phyloP scores from a whole-genome alignment of 2,797 vertebrate species.

The Dromococcyx pavoninus region DNA sequence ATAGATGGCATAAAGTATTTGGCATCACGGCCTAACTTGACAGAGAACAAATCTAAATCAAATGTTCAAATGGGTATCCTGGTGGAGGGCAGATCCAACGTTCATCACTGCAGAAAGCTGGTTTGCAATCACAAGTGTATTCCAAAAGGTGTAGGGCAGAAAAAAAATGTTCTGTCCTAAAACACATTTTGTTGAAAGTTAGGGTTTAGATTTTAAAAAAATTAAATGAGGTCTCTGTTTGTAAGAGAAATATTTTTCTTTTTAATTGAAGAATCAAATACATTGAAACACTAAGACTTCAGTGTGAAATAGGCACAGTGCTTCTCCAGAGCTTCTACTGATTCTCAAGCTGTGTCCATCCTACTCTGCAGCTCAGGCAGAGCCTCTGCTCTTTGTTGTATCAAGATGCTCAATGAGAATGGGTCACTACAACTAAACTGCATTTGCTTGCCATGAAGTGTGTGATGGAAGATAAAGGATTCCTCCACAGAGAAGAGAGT shows the following conservation, averaged over 20 bases:
- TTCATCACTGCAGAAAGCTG: background rate
- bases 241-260: background rate
- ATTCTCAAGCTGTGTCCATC: background rate
- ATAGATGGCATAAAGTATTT: background rate
- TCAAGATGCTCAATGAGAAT: background rate
- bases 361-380: background rate
- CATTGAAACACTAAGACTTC: background rate
- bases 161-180: background rate
- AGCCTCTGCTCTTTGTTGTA: background rate
- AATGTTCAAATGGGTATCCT: background rate
- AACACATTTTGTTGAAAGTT: background rate
- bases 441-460: background rate
- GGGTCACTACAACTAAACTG: background rate
- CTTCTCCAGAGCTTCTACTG: background rate
- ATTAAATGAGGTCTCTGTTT: background rate
- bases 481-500: background rate
- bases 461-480: background rate
- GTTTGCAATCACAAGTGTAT: background rate
- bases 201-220: background rate
- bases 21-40: background rate
- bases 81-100: background rate
- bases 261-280: background rate
- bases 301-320: background rate
- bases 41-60: background rate
- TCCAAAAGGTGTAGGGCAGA: background rate